Percentiles rank a stretch among this genome's conserved stretches.
Evolutionary conservation across 2,888 invertebrate species (phyloP).

Genomic region (Arge pagana): DNA sequence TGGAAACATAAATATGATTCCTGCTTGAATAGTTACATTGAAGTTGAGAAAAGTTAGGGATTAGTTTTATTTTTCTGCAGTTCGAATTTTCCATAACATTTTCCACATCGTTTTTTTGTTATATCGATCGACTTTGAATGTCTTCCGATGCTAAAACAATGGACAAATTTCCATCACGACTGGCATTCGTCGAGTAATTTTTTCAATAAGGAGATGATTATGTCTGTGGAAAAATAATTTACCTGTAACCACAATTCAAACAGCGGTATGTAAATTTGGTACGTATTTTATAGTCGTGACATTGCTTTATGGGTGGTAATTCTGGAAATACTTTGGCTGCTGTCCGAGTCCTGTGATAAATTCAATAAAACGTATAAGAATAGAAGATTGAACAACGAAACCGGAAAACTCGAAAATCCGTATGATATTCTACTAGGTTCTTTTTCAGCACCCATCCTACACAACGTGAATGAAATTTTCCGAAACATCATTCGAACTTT

Average conservation of each 20-base stretch:
- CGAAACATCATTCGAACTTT: no score
- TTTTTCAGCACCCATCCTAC: no score
- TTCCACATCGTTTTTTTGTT: constrained; percentile 75
- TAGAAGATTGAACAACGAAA: background rate
- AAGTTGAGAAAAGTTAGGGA: no score
- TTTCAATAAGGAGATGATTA: background rate
- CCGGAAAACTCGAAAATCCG: constrained; percentile 5
- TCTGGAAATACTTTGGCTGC: constrained; percentile 75
- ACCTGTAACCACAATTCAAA: constrained; percentile 73
- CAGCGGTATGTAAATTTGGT: constrained; percentile 89
- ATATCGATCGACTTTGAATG: constrained; percentile 81
- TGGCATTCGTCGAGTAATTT: no score
- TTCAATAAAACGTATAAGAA: background rate
- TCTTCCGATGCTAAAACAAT: constrained; percentile 67
- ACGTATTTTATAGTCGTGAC: constrained; percentile 83
- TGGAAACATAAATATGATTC: no score
- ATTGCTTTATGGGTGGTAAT: constrained; percentile 78
- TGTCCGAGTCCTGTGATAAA: constrained; percentile 66
- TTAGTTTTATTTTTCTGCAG: constrained; percentile 70
- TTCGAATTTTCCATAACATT: constrained; percentile 75
- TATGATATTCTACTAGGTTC: no score
- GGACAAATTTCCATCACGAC: background rate
- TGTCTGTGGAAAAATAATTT: constrained; percentile 28
- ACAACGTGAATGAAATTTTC: no score
- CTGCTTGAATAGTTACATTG: no score